These are phyloP conservation scores for Capra hircus DNA, from an alignment of 2,113 vertebrate species.

Conservation along the genomic window DNA sequence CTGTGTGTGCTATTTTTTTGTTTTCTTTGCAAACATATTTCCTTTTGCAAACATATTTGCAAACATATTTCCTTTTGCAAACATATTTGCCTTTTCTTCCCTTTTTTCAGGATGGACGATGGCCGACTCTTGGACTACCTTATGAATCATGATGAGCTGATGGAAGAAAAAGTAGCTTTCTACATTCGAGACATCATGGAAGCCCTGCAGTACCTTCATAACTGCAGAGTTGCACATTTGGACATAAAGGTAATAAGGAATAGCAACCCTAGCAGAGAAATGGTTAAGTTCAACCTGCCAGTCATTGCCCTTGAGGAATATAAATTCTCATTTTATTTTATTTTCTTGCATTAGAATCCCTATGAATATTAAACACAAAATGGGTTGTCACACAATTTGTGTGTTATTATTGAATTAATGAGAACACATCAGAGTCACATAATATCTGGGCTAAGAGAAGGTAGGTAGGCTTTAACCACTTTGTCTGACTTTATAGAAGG, in stretches of 20 bases:
- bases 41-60: not conserved
- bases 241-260: conserved; percentile 91
- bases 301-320: not conserved
- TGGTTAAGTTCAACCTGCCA: not conserved
- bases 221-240: conserved; percentile 94
- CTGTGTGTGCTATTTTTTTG: not conserved
- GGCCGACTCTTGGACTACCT: conserved; percentile 94
- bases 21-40: not conserved
- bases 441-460: not conserved
- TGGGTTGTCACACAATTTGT: not conserved
- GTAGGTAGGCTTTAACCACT: not conserved
- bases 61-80: not conserved
- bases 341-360: not conserved
- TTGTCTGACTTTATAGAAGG: not conserved
- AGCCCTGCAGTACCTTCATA: conserved; percentile 96
- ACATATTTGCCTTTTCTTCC: not conserved
- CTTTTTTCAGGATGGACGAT: conserved; percentile 89
- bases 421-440: not conserved
- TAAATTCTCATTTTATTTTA: not conserved
- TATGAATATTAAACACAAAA: not conserved
- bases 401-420: not conserved
- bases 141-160: conserved; percentile 95
- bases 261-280: not conserved
- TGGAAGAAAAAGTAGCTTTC: conserved; percentile 97
- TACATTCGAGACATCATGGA: conserved; percentile 94